Evolutionary conservation across 2,888 invertebrate species (phyloP).

Genomic region (Yponomeuta cagnagella): DNA sequence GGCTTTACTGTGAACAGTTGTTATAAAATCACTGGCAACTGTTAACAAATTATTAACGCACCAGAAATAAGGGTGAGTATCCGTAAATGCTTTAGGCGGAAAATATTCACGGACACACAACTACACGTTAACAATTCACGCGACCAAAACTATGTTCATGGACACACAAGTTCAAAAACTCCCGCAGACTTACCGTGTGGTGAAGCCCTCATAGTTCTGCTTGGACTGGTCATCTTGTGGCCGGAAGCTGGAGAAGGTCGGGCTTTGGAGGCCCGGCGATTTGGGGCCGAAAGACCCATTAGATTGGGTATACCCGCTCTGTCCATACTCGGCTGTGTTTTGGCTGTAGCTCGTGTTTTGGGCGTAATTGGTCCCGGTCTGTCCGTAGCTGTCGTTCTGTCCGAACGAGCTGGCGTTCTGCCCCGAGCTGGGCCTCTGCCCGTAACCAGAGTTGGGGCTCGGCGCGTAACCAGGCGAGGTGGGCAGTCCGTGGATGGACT

Average conservation of each 20-base stretch:
- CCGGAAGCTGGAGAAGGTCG: constrained; percentile 62
- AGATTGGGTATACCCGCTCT: constrained; percentile 23
- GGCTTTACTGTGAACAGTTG: too few species aligned
- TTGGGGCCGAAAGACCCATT: constrained; percentile 14
- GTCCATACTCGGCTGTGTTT: constrained; percentile 17
- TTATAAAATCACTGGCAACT: too few species aligned
- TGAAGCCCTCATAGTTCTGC: constrained; percentile 79
- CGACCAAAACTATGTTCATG: too few species aligned
- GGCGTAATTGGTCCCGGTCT: background rate
- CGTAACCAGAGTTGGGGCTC: constrained; percentile 18
- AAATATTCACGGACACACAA: too few species aligned
- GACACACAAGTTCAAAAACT: too few species aligned
- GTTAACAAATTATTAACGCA: too few species aligned
- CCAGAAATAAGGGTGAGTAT: too few species aligned
- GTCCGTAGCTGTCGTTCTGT: background rate
- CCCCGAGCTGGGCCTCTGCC: background rate
- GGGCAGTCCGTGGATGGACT: constrained; percentile 41
- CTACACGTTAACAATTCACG: too few species aligned
- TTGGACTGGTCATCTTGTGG: constrained; percentile 57
- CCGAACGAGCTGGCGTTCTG: background rate
- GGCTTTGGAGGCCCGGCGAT: constrained; percentile 34
- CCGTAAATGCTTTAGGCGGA: too few species aligned
- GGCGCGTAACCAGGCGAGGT: constrained; percentile 18
- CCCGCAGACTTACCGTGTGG: constrained; percentile 72
- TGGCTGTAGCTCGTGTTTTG: background rate